Evolutionary conservation across 2,797 vertebrate species (phyloP).

Genomic region (Myotis findleyi): DNA sequence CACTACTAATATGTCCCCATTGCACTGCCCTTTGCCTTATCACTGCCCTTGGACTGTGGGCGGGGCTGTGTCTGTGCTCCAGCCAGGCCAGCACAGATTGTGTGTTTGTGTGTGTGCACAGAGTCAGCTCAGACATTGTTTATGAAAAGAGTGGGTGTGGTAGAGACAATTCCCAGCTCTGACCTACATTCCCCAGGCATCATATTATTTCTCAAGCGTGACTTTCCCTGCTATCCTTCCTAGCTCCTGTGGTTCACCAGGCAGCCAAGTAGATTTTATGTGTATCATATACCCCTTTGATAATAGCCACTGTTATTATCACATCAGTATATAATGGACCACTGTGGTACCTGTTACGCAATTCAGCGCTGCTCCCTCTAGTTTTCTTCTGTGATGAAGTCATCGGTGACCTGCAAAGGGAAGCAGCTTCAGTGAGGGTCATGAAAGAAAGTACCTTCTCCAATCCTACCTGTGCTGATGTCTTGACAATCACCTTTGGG

Average conservation of each 20-base stretch:
- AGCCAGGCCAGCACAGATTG: neutral
- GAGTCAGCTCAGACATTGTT: neutral
- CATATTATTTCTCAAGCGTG: neutral
- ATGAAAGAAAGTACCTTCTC: neutral
- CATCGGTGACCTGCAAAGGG: neutral
- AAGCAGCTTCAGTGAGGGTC: neutral
- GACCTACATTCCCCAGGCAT: neutral
- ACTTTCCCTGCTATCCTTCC: neutral
- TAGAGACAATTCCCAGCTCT: neutral
- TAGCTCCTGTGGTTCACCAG: neutral
- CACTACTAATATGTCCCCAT: neutral
- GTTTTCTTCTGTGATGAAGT: neutral
- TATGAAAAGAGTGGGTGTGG: neutral
- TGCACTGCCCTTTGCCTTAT: neutral
- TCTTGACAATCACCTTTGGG: neutral
- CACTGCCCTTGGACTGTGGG: neutral
- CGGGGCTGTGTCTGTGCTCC: neutral
- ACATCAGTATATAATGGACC: neutral
- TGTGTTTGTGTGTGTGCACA: neutral
- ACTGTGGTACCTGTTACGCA: neutral
- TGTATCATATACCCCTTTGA: neutral
- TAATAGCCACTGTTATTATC: neutral
- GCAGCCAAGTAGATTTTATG: neutral
- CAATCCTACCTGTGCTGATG: neutral
- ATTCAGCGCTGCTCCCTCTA: neutral